Evolutionary conservation across 1,140 invertebrate species (phyloP).

Genomic region (Drosophila chauvacae): DNA sequence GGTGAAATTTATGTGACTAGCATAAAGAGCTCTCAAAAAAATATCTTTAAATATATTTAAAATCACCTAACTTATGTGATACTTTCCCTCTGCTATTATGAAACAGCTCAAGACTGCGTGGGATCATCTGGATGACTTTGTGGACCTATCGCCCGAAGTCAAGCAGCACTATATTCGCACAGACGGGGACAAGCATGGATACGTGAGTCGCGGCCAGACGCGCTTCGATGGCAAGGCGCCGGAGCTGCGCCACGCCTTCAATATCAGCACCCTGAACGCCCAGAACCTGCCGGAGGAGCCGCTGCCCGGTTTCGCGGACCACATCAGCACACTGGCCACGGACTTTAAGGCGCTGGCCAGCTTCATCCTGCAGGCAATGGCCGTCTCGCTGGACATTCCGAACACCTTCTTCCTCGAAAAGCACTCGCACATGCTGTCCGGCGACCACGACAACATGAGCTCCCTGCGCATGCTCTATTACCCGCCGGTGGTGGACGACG

Average conservation of each 20-base stretch:
- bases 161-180: constrained; percentile 87
- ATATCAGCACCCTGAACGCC: constrained; percentile 87
- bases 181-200: constrained; percentile 87
- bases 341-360: constrained; percentile 89
- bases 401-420: constrained; percentile 86
- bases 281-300: constrained; percentile 88
- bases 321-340: constrained; percentile 87
- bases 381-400: constrained; percentile 85
- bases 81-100: constrained; percentile 16
- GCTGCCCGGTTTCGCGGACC: constrained; percentile 87
- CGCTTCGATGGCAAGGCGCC: constrained; percentile 87
- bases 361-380: constrained; percentile 88
- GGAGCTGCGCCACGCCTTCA: constrained; percentile 89
- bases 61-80: background rate
- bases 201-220: constrained; percentile 86
- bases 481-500: constrained; percentile 87
- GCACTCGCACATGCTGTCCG: constrained; percentile 87
- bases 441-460: constrained; percentile 87
- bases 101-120: constrained; percentile 88
- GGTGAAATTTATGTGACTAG: background rate
- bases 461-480: constrained; percentile 89
- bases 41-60: constrained; percentile 31
- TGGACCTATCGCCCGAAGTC: constrained; percentile 87
- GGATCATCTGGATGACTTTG: constrained; percentile 88
- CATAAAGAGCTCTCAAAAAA: background rate